Evolutionary conservation across 2,797 vertebrate species (phyloP).

Genomic region (Cephalopachus bancanus): DNA sequence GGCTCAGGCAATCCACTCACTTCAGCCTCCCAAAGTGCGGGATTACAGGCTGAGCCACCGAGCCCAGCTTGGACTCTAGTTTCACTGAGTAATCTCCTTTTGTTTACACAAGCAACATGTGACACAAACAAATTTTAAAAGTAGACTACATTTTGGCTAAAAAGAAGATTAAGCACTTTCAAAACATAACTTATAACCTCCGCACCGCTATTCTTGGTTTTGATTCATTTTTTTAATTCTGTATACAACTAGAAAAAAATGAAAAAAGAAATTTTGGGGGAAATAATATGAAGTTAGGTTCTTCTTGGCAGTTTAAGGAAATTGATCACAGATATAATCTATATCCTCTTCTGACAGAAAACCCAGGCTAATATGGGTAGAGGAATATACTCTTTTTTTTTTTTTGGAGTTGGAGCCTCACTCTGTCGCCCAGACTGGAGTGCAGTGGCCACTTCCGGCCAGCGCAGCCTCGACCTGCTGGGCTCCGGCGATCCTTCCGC

Average conservation of each 20-base stretch:
- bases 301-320: background rate
- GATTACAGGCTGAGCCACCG: too few species aligned
- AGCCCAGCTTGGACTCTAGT: background rate
- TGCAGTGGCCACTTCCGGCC: too few species aligned
- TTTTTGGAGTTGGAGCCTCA: too few species aligned
- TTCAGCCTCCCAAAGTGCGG: too few species aligned
- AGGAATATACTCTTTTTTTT: background rate
- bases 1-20: too few species aligned
- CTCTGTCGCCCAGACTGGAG: too few species aligned
- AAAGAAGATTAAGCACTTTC: constrained; percentile 13
- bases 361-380: background rate
- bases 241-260: constrained; percentile 1
- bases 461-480: background rate
- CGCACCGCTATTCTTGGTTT: background rate
- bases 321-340: background rate
- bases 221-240: background rate
- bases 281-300: background rate
- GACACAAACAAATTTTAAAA: background rate
- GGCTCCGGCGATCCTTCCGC: too few species aligned
- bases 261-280: background rate
- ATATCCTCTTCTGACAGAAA: background rate
- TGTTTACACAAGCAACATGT: constrained; percentile 27
- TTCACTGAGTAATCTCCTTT: constrained; percentile 50
- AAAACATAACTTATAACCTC: background rate
- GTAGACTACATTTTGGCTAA: constrained; percentile 34